Evolutionary conservation across 2,797 vertebrate genomes (phyloP).

Genomic region (Enteromius radiatus): DNA sequence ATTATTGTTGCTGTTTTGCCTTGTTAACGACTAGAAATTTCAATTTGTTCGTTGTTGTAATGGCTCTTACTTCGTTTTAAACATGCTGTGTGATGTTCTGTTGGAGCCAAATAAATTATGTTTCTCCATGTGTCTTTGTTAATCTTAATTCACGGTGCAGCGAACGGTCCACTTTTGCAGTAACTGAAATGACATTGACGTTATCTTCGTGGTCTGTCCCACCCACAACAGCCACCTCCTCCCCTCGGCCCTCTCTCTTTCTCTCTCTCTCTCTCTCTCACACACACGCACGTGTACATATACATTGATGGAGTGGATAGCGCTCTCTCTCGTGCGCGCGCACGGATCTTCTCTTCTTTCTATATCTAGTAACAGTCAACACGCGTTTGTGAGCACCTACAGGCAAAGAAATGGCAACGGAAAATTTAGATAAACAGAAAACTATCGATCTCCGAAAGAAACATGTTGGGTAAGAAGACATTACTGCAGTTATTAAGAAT

Average conservation of each 20-base stretch:
- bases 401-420: conserved; percentile 66
- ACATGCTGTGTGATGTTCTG: conserved; percentile 73
- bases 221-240: background rate
- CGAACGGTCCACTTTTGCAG: background rate
- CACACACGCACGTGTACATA: background rate
- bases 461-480: conserved; percentile 84
- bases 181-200: background rate
- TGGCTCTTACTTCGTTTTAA: conserved; percentile 58
- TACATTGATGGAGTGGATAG: background rate
- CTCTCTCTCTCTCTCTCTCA: background rate
- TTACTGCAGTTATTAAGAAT: background rate
- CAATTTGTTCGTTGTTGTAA: conserved; percentile 62
- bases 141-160: background rate
- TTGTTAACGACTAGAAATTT: background rate
- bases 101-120: conserved; percentile 80
- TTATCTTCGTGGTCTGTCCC: background rate
- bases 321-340: background rate
- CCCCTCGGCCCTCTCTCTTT: background rate
- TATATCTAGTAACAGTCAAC: background rate
- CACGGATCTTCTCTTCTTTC: conserved; percentile 13
- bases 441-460: conserved; percentile 86
- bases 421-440: conserved; percentile 81
- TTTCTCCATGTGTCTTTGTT: conserved; percentile 67
- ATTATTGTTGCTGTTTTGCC: background rate
- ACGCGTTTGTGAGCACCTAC: background rate